Base-by-base conservation (phyloP, 37 sponge, comb jelly and placozoan species). In the Eunapius fragilis region DNA sequence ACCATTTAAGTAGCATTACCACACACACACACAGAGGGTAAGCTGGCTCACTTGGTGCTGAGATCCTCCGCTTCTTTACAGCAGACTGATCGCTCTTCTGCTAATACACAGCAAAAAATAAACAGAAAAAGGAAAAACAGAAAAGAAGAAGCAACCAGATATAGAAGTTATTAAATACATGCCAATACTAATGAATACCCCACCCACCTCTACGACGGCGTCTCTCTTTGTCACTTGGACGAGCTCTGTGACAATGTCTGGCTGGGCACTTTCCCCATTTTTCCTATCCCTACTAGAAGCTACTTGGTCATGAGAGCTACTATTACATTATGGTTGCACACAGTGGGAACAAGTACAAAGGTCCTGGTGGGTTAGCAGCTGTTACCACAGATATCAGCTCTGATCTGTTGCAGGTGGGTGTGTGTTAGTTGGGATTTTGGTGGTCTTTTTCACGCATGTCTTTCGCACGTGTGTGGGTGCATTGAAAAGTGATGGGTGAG, bases 401-500 rank as follows among this genome's bases (percentile, higher is more conserved):
- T 33, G 92, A 92, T 50, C 34, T 84, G 5, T 72, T 92, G 11
- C 79, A 92, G 88, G 92, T 87, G 38, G 27, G 27, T 71, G 72
- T 71, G 30, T 3, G 27, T 41, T 41, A 6, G 41, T 41, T 41
- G 41, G 41, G 41, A 6, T 6, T 41, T 41, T 6, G 3, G 41
- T 41, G 41, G 41, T 9, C 31, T 25, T 24, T 78, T 45, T 14
- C n/a, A 49, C 45, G 49, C 45, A 45, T 45, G 25, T 36, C n/a
- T 25, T 32, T 2, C 30, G 2, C 12, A 22, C 22, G 4, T 78
- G 32, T 26, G 2, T 31, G 82, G 88, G 82, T n/a, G n/a, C n/a
- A n/a, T n/a, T n/a, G n/a, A n/a, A n/a, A n/a, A n/a, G n/a, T n/a
- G n/a, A n/a, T n/a, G n/a, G n/a, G n/a, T n/a, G n/a, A n/a, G n/a